Base-by-base conservation (phyloP, 2,797 vertebrate genomes). In the Phataginus tricuspis region DNA sequence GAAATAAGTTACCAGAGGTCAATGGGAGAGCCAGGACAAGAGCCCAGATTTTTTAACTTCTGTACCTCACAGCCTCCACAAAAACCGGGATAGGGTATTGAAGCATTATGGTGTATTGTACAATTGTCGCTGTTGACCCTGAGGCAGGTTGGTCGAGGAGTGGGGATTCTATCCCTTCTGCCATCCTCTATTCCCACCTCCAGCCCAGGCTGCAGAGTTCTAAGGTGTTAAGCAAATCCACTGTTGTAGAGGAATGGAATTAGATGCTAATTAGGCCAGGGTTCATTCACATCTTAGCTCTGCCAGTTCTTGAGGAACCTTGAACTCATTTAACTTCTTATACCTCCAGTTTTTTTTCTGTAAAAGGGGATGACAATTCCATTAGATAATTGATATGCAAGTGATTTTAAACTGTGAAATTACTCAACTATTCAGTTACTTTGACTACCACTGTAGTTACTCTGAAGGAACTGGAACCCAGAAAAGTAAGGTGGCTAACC, bases 361-460 rank as follows among this genome's bases (percentile, higher is more conserved):
- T n/a, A 66, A 91, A 90, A 95, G 27, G 29, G 53, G 69, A 37
- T 90, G 64, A 72, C 92, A 75, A 55, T 91, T 82, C 63, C 21
- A 57, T 80, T 85, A 74, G n/a, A 61, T 84, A 87, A 85, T 59
- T 72, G 45, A 82, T 42, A 71, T 19, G 7, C 11, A 83, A 86
- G 69, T 83, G 45, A 82, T 94, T 89, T 91, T 55, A 94, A 93
- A 66, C 37, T 72, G 29, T 34, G 25, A 75, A 90, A 77, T 45
- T 72, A 72, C 79, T 94, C 5, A 42, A 88, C 29, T 89, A 13
- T n/a, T 29, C 51, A 69, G 25, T 92, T 92, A 39, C 21, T 88
- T 86, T 96, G 72, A 78, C 25, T n/a, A 42, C 19, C 42, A 57
- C n/a, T 61, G 6, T 72, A n/a, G 49, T 7, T 63, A 8, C 49